Conservation (phyloP, 2,888 invertebrate genomes). For the Pegoplata infirma region DNA sequence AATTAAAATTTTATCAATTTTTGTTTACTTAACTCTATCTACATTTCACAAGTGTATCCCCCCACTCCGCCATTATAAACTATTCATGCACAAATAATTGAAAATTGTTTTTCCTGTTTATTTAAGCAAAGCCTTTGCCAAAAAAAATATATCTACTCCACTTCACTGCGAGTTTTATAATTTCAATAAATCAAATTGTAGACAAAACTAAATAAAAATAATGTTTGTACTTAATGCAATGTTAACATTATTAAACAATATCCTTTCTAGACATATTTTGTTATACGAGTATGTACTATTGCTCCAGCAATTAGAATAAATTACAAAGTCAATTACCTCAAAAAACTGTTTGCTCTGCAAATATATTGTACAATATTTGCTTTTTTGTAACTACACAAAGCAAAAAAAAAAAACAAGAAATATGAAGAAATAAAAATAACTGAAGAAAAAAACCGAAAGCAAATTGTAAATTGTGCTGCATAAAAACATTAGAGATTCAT, state of each 20-base stretch:
- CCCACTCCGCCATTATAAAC: no score
- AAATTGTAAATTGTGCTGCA: conserved; percentile 39
- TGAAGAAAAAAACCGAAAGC: neutral
- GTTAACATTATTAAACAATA: conserved; percentile 62
- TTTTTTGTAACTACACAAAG: conserved; percentile 19
- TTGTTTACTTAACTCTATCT: no score
- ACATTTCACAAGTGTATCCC: no score
- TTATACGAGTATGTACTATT: conserved; percentile 16
- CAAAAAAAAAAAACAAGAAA: neutral
- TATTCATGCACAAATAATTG: neutral
- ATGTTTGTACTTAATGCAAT: conserved; percentile 43
- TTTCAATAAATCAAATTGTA: conserved; percentile 59
- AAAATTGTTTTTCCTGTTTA: neutral
- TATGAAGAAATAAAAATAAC: neutral
- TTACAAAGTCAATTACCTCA: conserved; percentile 74
- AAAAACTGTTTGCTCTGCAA: conserved; percentile 53
- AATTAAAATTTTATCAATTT: no score
- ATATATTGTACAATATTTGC: conserved; percentile 54
- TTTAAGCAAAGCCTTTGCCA: neutral
- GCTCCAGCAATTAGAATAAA: conserved; percentile 75
- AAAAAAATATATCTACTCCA: neutral
- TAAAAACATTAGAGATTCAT: conserved; percentile 51
- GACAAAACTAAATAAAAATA: conserved; percentile 54
- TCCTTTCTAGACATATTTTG: conserved; percentile 55
- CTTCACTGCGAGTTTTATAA: no score